These are phyloP conservation scores for Trematocara marginatum DNA, from an alignment of 2,113 vertebrate species.

Conservation along the genomic window DNA sequence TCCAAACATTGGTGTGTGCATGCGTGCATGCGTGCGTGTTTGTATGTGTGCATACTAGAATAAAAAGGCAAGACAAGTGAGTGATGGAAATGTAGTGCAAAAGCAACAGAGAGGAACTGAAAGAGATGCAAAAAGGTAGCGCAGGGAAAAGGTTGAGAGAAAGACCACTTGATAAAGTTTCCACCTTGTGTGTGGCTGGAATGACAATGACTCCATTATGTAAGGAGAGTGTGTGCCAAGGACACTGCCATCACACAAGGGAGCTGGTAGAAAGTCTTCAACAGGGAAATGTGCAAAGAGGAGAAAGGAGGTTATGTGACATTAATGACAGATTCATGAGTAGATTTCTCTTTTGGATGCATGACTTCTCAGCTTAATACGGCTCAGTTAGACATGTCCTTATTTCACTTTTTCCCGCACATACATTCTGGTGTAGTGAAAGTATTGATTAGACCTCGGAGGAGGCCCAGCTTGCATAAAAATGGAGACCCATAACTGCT, in stretches of 20 bases:
- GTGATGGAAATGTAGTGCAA: background rate
- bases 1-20: background rate
- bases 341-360: background rate
- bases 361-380: background rate
- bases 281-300: background rate
- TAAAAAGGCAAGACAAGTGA: background rate
- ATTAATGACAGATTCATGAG: background rate
- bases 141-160: background rate
- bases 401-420: background rate
- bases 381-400: background rate
- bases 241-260: background rate
- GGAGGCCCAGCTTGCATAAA: background rate
- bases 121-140: background rate
- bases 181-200: conserved; percentile 17
- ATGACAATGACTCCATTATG: conserved; percentile 33
- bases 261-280: background rate
- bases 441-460: background rate
- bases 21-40: background rate
- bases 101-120: background rate
- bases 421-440: background rate
- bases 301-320: background rate
- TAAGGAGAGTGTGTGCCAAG: conserved; percentile 8
- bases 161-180: conserved; percentile 42
- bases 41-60: background rate
- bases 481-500: background rate